Evolutionary conservation across 2,888 invertebrate species (phyloP).

Genomic region (Tillus elongatus): DNA sequence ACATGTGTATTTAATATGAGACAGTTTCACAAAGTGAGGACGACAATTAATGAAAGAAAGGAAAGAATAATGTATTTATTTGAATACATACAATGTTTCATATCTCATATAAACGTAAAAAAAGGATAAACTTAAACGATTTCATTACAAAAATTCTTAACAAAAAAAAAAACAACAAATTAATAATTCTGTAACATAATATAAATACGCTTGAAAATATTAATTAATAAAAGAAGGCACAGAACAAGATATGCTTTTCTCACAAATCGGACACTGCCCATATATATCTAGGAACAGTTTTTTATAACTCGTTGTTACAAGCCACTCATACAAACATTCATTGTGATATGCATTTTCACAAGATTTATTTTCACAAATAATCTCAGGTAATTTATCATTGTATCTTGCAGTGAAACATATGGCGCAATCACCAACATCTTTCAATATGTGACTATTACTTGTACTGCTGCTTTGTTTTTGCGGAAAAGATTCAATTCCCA

Average conservation of each 20-base stretch:
- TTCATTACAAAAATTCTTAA: too few relatives aligned
- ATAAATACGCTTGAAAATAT: too few relatives aligned
- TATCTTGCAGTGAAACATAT: slow-evolving; percentile 39
- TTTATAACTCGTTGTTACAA: slow-evolving; percentile 30
- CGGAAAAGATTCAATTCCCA: slow-evolving; percentile 34
- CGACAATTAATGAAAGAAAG: too few relatives aligned
- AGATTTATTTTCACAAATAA: slow-evolving; percentile 35
- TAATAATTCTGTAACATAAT: too few relatives aligned
- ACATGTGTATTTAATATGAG: too few relatives aligned
- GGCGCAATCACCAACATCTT: slow-evolving; percentile 35
- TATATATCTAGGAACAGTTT: slow-evolving; percentile 30
- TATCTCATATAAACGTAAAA: too few relatives aligned
- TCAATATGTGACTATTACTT: slow-evolving; percentile 23
- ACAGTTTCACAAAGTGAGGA: too few relatives aligned
- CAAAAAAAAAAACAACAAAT: too few relatives aligned
- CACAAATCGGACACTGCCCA: slow-evolving; percentile 38
- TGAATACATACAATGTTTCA: too few relatives aligned
- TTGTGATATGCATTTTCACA: slow-evolving; percentile 39
- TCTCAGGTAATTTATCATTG: slow-evolving; percentile 38
- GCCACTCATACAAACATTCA: slow-evolving; percentile 41
- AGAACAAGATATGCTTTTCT: slow-evolving; percentile 23
- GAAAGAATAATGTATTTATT: too few relatives aligned
- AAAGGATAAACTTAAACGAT: too few relatives aligned
- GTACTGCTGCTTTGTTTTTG: slow-evolving; percentile 17
- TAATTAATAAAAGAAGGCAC: too few relatives aligned